Conservation (phyloP, 2,113 vertebrate genomes). For the Microcebus ravelobensis region DNA sequence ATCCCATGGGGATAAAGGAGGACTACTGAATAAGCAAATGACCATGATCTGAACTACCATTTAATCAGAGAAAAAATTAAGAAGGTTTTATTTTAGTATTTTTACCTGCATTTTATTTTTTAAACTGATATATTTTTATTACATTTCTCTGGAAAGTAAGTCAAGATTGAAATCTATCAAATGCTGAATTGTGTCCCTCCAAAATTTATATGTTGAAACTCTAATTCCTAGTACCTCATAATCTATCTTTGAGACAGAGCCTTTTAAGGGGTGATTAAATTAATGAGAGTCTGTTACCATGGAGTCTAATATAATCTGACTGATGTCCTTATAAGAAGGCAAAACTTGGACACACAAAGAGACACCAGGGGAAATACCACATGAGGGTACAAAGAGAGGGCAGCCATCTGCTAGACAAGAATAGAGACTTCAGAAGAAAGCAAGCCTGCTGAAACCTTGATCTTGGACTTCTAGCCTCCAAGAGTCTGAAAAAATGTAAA, state of each 20-base stretch:
- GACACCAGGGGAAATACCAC: background rate
- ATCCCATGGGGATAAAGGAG: background rate
- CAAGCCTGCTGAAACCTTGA: background rate
- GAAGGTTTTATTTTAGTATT: background rate
- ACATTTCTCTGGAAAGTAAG: background rate
- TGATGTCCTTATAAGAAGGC: background rate
- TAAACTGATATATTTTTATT: background rate
- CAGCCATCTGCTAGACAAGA: background rate
- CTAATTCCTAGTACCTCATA: background rate
- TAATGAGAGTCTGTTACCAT: background rate
- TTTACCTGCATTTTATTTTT: background rate
- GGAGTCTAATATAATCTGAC: background rate
- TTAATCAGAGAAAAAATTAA: background rate
- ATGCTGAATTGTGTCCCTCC: background rate
- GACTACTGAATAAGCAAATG: background rate
- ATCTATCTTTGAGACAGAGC: background rate
- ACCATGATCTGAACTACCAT: background rate
- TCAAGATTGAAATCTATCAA: slow-evolving; percentile 36
- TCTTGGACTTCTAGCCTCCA: background rate
- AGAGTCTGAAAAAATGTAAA: background rate
- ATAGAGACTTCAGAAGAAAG: background rate
- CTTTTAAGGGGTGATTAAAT: background rate
- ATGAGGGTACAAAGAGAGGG: background rate
- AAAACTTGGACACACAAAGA: background rate
- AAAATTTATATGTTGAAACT: background rate